Base-by-base conservation (phyloP, 2,113 vertebrate species). In the Corythaeola cristata region DNA sequence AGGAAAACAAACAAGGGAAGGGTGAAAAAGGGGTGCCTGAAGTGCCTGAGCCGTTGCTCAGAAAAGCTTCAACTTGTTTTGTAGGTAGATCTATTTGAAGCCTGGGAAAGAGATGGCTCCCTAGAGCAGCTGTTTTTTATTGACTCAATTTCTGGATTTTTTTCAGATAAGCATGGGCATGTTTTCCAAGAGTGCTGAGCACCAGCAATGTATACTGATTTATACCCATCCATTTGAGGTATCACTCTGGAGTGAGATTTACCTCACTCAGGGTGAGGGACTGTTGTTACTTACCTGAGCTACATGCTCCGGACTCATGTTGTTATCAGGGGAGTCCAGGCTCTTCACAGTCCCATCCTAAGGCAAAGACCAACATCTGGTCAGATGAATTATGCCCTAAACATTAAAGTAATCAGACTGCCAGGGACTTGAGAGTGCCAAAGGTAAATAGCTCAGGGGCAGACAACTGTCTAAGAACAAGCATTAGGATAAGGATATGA, bases 111-210 rank as follows among this genome's bases (percentile, higher is more conserved):
- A 10, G 27, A 18, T 2, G 8, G 47, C 44, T 87, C 47, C 76
- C 58, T 27, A 32, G 49, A 88, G 41, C 15, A 68, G 18, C 49
- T 39, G 2, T 11, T 58, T 64, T 73, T 66, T 33, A 69, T 56
- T 58, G 19, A 37, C 15, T 71, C 27, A 0, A 0, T 20, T 62
- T 74, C 68, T 84, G 63, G 32, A 23, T 24, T 28, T 59, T 37
- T 88, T 60, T 60, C 80, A 58, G 27, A 4, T 35, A 26, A 59
- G 8, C 14, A 52, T 6, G 8, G 60, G 27, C 19, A 12, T 24
- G 15, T 82, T 79, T 79, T 81, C 44, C 49, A 79, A 97, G 69
- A 98, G 90, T 39, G 12, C 55, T 72, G 68, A 92, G 60, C 72
- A 86, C 49, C 76, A 75, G 77, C 39, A 45, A 4, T 3, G 3